Evolutionary conservation across 2,113 vertebrate genomes (phyloP), one percentile per base, ranked within the genome.

Genomic region (Rhodinocichla rosea): DNA sequence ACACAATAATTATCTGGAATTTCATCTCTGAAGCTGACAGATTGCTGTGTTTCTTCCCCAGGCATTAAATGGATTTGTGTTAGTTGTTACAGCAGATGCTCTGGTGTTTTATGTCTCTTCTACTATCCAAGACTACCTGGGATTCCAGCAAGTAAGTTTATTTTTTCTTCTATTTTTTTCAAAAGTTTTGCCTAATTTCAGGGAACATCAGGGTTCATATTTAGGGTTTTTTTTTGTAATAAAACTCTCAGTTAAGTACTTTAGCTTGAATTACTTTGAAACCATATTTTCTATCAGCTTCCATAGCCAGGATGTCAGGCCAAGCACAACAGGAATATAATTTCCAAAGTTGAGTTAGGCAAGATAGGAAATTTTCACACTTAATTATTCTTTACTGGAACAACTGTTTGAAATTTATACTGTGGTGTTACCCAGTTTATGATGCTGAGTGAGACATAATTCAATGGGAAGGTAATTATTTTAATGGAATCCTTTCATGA

Each of bases 111-210:
- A 98, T 3, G 97, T 97, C 30, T 99, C 98, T 49, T 98, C 98
- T 20, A 98, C 98, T 55, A 98, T 99, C 79, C 98, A 99, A 89
- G 98, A 99, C 92, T 98, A 99, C 90, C 96, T 99, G 69, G 98
- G 98, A 9, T 99, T 98, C 97, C 98, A 99, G 92, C 98, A 99
- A 94, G 98, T 98, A 97, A 97, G 87, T 87, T 64, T 24, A 9
- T 74, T 81, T 92, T 69, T 68, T 18, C n/a, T 24, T 56, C 21
- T 44, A 0, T 15, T 47, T 63, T 65, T 79, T 76, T 37, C 33
- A 59, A 63, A 56, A 21, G 15, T 70, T 92, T 92, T 87, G 22
- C 35, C 75, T 70, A 47, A 60, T 95, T 94, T 93, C 40, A 87
- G 69, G 40, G 39, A 16, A 12, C 15, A 62, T 47, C 12, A 13